A percentile compares a stretch with the other conserved stretches of the same genome.
Evolutionary conservation across 2,113 vertebrate genomes (phyloP).

Genomic region (Petrocephalus microphthalmus): DNA sequence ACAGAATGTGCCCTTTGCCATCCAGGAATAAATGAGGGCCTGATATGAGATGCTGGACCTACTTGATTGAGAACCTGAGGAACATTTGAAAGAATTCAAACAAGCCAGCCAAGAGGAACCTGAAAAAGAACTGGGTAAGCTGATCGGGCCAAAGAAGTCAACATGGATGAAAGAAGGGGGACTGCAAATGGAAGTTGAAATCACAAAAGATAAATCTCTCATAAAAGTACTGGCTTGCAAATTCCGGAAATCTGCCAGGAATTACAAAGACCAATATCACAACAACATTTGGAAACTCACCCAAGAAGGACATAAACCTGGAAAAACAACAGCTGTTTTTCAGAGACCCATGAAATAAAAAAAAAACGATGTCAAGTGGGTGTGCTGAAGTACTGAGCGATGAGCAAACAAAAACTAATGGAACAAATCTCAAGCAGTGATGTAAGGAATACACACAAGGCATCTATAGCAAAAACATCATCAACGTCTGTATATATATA

Average conservation of each 20-base stretch:
- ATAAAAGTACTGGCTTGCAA: neutral
- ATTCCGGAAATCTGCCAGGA: neutral
- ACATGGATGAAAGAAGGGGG: neutral
- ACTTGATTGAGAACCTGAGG: neutral
- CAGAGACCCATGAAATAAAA: neutral
- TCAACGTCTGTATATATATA: neutral
- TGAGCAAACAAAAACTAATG: neutral
- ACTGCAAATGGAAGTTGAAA: neutral
- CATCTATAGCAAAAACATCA: neutral
- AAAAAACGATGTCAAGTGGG: neutral
- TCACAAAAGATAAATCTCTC: neutral
- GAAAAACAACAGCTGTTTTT: neutral
- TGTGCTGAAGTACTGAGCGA: neutral
- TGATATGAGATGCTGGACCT: neutral
- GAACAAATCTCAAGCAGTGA: neutral
- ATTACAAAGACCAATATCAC: neutral
- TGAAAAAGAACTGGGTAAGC: neutral
- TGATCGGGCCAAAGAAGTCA: neutral
- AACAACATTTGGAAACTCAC: neutral
- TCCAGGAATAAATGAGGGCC: neutral
- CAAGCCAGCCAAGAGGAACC: neutral
- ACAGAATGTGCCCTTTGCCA: neutral
- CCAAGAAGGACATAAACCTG: neutral
- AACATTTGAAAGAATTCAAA: neutral
- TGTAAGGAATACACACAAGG: neutral